These are phyloP conservation scores for Agapornis canus DNA, from an alignment of 2,797 vertebrate species.

Conservation along the genomic window DNA sequence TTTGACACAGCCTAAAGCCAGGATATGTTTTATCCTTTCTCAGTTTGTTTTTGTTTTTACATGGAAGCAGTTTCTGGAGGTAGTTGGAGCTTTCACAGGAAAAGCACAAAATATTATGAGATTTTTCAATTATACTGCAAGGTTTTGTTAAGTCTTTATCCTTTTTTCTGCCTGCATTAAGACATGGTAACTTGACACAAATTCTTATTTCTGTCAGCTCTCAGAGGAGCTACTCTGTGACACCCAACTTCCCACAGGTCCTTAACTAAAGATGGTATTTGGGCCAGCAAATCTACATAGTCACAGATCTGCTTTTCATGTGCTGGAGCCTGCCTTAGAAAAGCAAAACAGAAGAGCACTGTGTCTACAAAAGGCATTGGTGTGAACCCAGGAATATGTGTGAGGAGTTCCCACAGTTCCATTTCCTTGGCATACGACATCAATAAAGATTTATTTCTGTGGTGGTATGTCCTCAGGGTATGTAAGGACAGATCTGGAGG, in stretches of 20 bases:
- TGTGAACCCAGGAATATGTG: not conserved
- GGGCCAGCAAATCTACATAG: conserved; percentile 50
- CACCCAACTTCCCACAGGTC: conserved; percentile 28
- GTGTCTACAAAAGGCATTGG: not conserved
- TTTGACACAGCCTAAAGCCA: not conserved
- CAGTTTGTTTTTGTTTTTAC: not conserved
- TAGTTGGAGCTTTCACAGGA: not conserved
- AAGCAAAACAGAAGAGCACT: conserved; percentile 33
- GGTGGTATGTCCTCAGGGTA: not conserved
- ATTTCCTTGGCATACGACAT: not conserved
- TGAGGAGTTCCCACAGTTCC: not conserved
- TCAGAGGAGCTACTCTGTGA: conserved; percentile 13
- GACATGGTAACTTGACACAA: conserved; percentile 3
- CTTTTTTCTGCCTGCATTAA: conserved; percentile 30
- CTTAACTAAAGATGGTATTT: not conserved
- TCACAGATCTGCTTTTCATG: conserved; percentile 40
- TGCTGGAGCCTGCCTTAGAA: conserved; percentile 17
- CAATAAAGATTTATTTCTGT: conserved; percentile 5
- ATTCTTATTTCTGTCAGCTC: not conserved
- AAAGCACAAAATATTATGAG: not conserved
- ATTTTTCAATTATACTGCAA: not conserved
- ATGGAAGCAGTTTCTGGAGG: not conserved
- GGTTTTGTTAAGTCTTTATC: conserved; percentile 14
- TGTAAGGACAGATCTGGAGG: conserved; percentile 23
- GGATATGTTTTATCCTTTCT: not conserved